phyloP scores from a whole-genome alignment of 2,113 vertebrate genomes.

The Heloderma charlesbogerti region DNA sequence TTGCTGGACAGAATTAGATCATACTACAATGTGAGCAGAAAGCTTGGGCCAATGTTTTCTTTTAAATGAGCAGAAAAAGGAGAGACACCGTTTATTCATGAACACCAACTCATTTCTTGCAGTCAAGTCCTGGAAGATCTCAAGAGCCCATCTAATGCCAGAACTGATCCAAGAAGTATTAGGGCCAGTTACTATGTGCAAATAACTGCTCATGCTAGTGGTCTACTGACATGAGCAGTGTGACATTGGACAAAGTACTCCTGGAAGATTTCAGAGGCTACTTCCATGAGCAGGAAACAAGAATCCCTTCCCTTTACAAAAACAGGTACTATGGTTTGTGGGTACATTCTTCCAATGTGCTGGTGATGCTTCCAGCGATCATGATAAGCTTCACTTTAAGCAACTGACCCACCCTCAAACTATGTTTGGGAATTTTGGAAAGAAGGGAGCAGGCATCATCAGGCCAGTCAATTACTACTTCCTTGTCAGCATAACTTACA shows the following conservation, averaged over 20 bases:
- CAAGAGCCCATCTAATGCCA: neutral
- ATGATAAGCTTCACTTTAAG: neutral
- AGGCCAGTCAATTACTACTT: neutral
- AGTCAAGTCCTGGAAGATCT: neutral
- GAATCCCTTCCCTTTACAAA: neutral
- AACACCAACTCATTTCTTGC: neutral
- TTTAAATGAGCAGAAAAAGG: neutral
- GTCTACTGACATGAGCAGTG: neutral
- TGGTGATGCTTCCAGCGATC: neutral
- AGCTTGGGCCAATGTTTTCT: neutral
- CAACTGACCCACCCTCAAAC: neutral
- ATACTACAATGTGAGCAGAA: neutral
- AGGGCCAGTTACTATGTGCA: neutral
- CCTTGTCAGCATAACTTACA: neutral
- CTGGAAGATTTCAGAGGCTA: neutral
- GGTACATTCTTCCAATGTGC: neutral
- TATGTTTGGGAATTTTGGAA: neutral
- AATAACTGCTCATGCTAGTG: neutral
- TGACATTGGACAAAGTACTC: neutral
- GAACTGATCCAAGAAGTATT: neutral
- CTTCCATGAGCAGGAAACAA: neutral
- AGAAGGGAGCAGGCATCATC: neutral
- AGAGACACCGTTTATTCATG: neutral
- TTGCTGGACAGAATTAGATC: slow-evolving; percentile 12
- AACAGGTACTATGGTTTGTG: neutral